These are phyloP conservation scores for Adelphocoris suturalis DNA, from an alignment of 2,888 invertebrate species.

Conservation along the genomic window DNA sequence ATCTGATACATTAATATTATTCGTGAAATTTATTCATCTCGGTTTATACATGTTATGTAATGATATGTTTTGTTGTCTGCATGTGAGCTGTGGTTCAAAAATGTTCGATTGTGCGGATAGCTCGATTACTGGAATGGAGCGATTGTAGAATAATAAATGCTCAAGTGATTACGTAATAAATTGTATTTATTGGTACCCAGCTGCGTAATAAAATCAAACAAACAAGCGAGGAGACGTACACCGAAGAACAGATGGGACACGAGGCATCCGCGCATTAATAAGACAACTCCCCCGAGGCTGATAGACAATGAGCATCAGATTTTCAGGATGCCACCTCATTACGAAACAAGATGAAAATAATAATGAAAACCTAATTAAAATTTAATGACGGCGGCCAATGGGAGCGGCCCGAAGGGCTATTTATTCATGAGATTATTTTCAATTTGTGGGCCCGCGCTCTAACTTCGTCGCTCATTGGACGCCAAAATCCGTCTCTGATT, in stretches of 20 bases:
- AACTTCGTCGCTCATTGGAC: constrained; percentile 56
- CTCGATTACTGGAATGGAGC: no score
- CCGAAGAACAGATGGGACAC: background rate
- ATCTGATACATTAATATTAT: no score
- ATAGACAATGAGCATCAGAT: background rate
- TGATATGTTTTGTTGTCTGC: no score
- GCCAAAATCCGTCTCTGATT: constrained; percentile 58
- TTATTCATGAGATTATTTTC: constrained; percentile 70
- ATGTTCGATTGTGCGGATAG: no score
- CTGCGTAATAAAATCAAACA: no score
- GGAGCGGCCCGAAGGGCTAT: constrained; percentile 53
- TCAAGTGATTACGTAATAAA: no score
- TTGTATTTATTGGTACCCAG: no score
- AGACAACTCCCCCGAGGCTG: constrained; percentile 20
- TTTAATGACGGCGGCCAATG: constrained; percentile 61
- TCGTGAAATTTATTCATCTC: no score
- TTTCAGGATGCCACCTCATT: constrained; percentile 53
- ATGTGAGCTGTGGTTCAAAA: no score
- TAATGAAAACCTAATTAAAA: constrained; percentile 67
- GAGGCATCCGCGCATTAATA: background rate
- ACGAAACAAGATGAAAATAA: constrained; percentile 36
- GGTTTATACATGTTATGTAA: no score
- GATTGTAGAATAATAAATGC: no score
- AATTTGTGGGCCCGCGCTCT: constrained; percentile 11
- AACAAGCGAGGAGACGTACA: background rate